A percentile compares a stretch with the other conserved stretches of the same genome.
Evolutionary conservation across 2,113 vertebrate genomes (phyloP).

Genomic region (Talpa occidentalis): DNA sequence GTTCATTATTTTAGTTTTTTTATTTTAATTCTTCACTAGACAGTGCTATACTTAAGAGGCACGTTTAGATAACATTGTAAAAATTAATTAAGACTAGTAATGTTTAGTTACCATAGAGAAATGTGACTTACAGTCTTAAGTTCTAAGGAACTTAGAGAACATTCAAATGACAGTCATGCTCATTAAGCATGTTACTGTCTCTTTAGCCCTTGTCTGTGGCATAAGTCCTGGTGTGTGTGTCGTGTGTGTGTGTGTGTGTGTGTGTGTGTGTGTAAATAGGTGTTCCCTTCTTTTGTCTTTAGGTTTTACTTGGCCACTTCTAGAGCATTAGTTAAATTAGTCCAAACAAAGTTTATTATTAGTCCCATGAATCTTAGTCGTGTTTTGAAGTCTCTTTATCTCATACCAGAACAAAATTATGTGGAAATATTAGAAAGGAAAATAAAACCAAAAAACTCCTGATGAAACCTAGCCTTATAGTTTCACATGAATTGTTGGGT

Average conservation of each 20-base stretch:
- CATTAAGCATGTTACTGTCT: not conserved
- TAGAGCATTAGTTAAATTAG: not conserved
- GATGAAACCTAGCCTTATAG: not conserved
- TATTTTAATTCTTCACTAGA: not conserved
- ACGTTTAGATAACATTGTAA: slow-evolving; percentile 10
- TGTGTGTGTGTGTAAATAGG: not conserved
- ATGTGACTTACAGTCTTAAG: not conserved
- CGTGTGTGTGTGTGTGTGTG: not conserved
- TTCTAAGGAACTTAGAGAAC: not conserved
- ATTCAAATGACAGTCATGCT: not conserved
- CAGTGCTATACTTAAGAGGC: not conserved
- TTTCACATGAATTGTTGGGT: not conserved
- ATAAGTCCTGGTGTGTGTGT: not conserved
- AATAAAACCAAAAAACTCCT: not conserved
- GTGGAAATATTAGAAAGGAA: slow-evolving; percentile 38
- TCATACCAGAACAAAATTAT: slow-evolving; percentile 12
- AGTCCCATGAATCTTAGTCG: not conserved
- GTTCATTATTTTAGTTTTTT: not conserved
- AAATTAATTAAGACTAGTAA: not conserved
- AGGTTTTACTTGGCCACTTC: slow-evolving; percentile 1
- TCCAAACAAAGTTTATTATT: not conserved
- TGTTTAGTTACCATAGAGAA: not conserved
- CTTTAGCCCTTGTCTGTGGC: not conserved
- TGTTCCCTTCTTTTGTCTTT: not conserved
- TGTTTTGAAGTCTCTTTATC: not conserved